A percentile compares a stretch with the other conserved stretches of the same genome.
Conservation (phyloP, 1,140 invertebrate genomes). For the Anastrepha obliqua region DNA sequence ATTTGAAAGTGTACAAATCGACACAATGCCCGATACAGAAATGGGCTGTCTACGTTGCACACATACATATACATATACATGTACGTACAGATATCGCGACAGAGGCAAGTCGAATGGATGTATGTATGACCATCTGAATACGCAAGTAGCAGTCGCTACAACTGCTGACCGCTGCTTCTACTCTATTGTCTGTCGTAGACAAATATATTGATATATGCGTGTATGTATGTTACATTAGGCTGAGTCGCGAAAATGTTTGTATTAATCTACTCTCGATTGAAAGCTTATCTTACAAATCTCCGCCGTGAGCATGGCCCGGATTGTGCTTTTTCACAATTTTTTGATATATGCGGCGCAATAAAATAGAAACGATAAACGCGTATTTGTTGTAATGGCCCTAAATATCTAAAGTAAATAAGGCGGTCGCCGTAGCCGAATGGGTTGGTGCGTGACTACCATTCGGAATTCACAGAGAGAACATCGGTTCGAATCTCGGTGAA, state of each 20-base stretch:
- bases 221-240: not conserved
- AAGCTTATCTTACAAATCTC: too few species aligned
- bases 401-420: too few species aligned
- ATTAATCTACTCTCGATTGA: too few species aligned
- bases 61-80: not conserved
- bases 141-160: constrained; percentile 3
- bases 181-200: not conserved
- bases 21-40: not conserved
- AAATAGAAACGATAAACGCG: too few species aligned
- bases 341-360: too few species aligned
- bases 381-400: too few species aligned
- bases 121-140: not conserved
- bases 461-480: too few species aligned
- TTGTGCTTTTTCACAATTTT: too few species aligned
- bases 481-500: too few species aligned
- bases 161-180: not conserved
- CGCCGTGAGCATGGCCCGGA: too few species aligned
- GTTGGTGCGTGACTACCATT: too few species aligned
- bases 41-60: not conserved
- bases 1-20: constrained; percentile 21
- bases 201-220: not conserved
- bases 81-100: not conserved
- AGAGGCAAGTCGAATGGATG: not conserved
- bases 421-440: too few species aligned
- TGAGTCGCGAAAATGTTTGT: not conserved